Base-by-base conservation (phyloP, 2,113 vertebrate species). In the Myotis davidii region DNA sequence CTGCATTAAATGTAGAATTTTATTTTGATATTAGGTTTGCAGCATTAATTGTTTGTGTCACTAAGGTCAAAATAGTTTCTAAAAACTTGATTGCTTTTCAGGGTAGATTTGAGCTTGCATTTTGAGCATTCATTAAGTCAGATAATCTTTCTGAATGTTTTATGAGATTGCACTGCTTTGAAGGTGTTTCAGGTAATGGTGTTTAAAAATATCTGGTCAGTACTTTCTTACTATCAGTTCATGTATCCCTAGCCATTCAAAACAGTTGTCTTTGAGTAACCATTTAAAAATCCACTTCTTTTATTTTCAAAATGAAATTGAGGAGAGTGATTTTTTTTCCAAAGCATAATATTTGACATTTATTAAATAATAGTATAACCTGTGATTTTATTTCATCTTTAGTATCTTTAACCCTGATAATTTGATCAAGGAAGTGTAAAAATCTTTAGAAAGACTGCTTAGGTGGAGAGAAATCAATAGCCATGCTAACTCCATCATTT, bases 81-180 rank as follows among this genome's bases (percentile, higher is more conserved):
- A 98, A 98, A 98, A 98, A 98, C 98, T 84, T 98, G 87, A 98
- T 98, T 98, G 97, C 98, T 99, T 98, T 98, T 98, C 98, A 97
- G 98, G 97, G 97, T 98, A 98, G 98, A 98, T 98, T 98, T 97
- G 97, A 98, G 98, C 99, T 99, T 99, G 98, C 99, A 99, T 99
- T 99, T 99, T 98, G 98, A 99, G 98, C 98, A 98, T 98, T 98
- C 99, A 99, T 99, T 99, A 99, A 98, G 97, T 98, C 98, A 97
- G 94, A 98, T 98, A 97, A 98, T 98, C 69, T 98, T 98, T 98
- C 97, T 95, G 97, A 98, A 98, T 98, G 98, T 98, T 98, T 98
- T 98, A 98, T 98, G 96, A 97, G 98, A 97, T 93, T 98, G 97
- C 97, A 96, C 88, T 97, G 96, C 93, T 98, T 93, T 96, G 97